Evolutionary conservation across 2,888 invertebrate species (phyloP).

Genomic region (Euplagia quadripunctaria): DNA sequence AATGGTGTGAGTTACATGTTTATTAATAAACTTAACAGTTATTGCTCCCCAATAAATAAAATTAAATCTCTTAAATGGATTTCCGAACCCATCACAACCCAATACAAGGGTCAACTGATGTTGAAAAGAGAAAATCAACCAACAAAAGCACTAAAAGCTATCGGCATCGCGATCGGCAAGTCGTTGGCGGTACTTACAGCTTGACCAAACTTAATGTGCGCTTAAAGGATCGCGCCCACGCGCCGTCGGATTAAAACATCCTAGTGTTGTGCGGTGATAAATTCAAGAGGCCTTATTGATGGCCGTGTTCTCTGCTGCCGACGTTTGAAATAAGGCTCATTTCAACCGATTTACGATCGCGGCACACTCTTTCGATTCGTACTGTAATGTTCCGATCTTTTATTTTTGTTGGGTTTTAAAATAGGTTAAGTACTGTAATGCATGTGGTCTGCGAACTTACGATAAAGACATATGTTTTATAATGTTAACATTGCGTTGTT

Average conservation of each 20-base stretch:
- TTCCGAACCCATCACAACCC: not conserved
- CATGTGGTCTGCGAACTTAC: conserved; percentile 13
- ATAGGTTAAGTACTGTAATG: conserved; percentile 38
- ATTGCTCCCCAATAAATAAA: not conserved
- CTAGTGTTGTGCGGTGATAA: conserved; percentile 58
- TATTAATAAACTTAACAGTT: not conserved
- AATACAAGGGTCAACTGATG: not conserved
- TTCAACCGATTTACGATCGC: conserved; percentile 51
- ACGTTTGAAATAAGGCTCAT: conserved; percentile 56
- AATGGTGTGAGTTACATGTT: not conserved
- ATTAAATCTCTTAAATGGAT: not conserved
- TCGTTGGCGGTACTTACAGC: conserved; percentile 37
- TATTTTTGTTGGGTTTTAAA: conserved; percentile 33
- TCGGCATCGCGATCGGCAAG: conserved; percentile 24
- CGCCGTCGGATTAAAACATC: conserved; percentile 61
- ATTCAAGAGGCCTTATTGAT: conserved; percentile 58
- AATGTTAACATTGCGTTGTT: not conserved
- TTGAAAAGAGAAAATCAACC: conserved; percentile 10
- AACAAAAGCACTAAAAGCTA: conserved; percentile 16
- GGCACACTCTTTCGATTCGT: conserved; percentile 37
- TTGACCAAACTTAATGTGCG: conserved; percentile 48
- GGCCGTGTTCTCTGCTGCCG: conserved; percentile 55
- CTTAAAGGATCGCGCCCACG: conserved; percentile 53
- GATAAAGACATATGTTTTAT: not conserved
- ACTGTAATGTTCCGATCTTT: conserved; percentile 28